These are phyloP conservation scores for Actinopyga echinites DNA, from an alignment of 53 echinoderm and acorn worm genomes.

Conservation along the genomic window DNA sequence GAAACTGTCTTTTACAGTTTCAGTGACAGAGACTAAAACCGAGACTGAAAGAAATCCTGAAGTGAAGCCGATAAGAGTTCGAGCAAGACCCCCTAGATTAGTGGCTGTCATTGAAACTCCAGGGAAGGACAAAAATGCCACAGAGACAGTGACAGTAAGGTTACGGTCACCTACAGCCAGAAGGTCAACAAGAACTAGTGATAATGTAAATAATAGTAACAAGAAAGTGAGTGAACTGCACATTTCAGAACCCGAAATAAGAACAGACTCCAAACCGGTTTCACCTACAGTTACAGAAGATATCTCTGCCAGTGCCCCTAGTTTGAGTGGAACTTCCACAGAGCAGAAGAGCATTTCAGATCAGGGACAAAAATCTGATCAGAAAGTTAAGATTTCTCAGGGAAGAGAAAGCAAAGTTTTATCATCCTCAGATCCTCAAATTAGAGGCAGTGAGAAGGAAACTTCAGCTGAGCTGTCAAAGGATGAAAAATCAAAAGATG, in stretches of 20 bases:
- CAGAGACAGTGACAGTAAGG: slow-evolving; percentile 75
- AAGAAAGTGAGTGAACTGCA: slow-evolving; percentile 34
- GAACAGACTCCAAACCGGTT: background rate
- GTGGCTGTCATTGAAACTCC: slow-evolving; percentile 80
- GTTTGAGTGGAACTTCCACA: background rate
- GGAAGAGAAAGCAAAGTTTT: background rate
- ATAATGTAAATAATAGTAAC: slow-evolving; percentile 51
- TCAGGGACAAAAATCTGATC: background rate
- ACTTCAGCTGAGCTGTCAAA: background rate
- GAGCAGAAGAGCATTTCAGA: background rate
- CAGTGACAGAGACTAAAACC: slow-evolving; percentile 60
- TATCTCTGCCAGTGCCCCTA: background rate
- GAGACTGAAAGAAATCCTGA: slow-evolving; percentile 36
- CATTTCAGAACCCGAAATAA: slow-evolving; percentile 20
- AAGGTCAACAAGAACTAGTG: slow-evolving; percentile 32
- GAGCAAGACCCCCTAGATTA: slow-evolving; percentile 57
- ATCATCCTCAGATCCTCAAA: slow-evolving; percentile 33
- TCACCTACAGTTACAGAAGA: slow-evolving; percentile 9
- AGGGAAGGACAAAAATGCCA: slow-evolving; percentile 51
- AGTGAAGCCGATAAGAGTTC: slow-evolving; percentile 40
- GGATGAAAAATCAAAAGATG: background rate
- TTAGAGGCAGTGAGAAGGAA: background rate
- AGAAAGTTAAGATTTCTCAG: background rate
- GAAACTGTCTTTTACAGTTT: slow-evolving; percentile 56
- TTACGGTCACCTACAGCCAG: slow-evolving; percentile 60